These are phyloP conservation scores for Enteromius anoplus DNA, from an alignment of 2,797 vertebrate genomes.

Conservation along the genomic window DNA sequence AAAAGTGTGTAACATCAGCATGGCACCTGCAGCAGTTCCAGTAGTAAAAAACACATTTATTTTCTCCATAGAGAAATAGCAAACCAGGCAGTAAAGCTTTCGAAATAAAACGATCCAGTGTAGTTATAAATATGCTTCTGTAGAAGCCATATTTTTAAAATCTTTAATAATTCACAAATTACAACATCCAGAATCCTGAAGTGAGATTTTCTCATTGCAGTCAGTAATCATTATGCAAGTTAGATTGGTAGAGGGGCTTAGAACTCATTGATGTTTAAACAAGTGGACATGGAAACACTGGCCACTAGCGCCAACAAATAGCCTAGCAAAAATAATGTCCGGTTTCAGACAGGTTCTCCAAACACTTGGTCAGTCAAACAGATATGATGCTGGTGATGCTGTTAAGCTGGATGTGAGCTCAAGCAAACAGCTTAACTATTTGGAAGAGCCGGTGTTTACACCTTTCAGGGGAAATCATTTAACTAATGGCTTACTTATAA, in stretches of 20 bases:
- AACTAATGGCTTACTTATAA: not conserved
- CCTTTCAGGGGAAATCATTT: not conserved
- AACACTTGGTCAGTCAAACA: not conserved
- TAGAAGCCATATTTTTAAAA: not conserved
- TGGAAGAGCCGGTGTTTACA: not conserved
- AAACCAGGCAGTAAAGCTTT: not conserved
- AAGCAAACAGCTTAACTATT: not conserved
- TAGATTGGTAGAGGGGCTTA: not conserved
- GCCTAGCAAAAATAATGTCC: not conserved
- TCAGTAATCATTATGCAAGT: not conserved
- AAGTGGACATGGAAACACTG: not conserved
- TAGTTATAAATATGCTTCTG: not conserved
- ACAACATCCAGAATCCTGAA: not conserved
- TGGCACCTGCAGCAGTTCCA: not conserved
- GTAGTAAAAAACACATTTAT: not conserved
- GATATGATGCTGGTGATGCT: not conserved
- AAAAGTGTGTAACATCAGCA: not conserved
- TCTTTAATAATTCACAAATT: not conserved
- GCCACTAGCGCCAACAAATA: not conserved
- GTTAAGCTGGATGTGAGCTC: not conserved
- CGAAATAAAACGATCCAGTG: not conserved
- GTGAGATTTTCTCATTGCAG: not conserved
- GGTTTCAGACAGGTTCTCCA: conserved; percentile 2
- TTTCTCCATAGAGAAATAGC: no score
- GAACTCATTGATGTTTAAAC: conserved; percentile 10